A percentile compares a stretch with the other conserved stretches of the same genome.
phyloP scores from a whole-genome alignment of 92 coral and sea anemone genomes.

The Palythoa grandiflora region DNA sequence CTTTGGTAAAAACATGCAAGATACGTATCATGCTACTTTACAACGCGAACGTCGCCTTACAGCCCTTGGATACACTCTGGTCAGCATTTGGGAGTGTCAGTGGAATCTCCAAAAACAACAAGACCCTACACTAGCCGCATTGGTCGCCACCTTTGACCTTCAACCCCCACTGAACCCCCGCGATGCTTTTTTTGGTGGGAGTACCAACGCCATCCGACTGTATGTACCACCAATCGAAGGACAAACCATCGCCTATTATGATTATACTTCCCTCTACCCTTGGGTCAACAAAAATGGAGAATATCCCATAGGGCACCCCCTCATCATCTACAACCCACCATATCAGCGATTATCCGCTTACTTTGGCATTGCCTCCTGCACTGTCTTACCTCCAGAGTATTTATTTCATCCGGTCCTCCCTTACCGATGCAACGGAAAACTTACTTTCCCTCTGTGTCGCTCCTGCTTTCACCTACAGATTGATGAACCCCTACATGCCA shows the following conservation, averaged over 20 bases:
- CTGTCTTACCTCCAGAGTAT: background rate
- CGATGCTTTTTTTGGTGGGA: background rate
- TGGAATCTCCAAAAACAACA: background rate
- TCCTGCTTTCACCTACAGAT: background rate
- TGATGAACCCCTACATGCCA: background rate
- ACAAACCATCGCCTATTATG: background rate
- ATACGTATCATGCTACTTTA: background rate
- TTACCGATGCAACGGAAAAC: background rate
- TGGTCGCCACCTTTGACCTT: background rate
- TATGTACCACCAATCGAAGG: background rate
- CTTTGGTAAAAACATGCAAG: background rate
- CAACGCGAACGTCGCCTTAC: background rate
- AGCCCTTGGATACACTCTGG: constrained; percentile 8
- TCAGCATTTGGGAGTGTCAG: constrained; percentile 41
- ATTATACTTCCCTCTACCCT: background rate
- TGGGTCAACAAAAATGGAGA: background rate
- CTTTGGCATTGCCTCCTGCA: background rate
- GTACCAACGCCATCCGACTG: background rate
- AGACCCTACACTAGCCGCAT: background rate
- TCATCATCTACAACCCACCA: too few relatives aligned
- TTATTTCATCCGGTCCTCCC: background rate
- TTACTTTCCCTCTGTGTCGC: background rate
- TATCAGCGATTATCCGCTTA: too few relatives aligned
- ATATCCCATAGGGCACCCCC: background rate
- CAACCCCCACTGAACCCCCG: background rate